A percentile compares a stretch with the other conserved stretches of the same genome.
These are phyloP conservation scores for Anolis carolinensis DNA, from an alignment of 2,113 vertebrate species.

Conservation along the genomic window DNA sequence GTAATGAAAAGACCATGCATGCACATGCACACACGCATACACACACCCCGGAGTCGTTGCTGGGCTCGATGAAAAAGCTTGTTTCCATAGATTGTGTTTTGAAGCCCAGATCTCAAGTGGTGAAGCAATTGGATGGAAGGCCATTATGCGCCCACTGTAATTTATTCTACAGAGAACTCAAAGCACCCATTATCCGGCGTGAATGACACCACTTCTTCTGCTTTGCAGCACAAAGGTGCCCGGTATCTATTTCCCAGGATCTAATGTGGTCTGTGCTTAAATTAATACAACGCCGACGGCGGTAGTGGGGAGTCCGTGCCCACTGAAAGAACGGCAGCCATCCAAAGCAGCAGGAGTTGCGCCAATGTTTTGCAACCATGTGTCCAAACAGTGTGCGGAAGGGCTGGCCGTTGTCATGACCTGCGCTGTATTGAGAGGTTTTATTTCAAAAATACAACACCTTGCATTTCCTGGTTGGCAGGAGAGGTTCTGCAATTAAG, in stretches of 20 bases:
- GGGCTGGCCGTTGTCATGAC: not conserved
- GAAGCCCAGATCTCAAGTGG: conserved; percentile 2
- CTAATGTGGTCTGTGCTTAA: conserved; percentile 24
- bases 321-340: not conserved
- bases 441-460: no score
- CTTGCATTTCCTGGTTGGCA: not conserved
- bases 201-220: conserved; percentile 28
- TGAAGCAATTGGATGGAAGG: not conserved
- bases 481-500: not conserved
- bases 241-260: conserved; percentile 5
- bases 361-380: not conserved
- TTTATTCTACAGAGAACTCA: conserved; percentile 24
- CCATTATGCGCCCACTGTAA: conserved; percentile 13
- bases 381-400: not conserved
- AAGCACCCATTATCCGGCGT: conserved; percentile 21
- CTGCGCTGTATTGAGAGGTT: not conserved
- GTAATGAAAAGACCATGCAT: not conserved
- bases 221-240: conserved; percentile 4
- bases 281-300: not conserved
- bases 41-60: not conserved
- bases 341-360: not conserved
- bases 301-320: not conserved
- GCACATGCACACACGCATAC: no score
- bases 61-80: not conserved
- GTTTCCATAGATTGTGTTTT: not conserved